A percentile compares a stretch with the other conserved stretches of the same genome.
Conservation (phyloP, 2,113 vertebrate genomes). For the Salvelinus alpinus region DNA sequence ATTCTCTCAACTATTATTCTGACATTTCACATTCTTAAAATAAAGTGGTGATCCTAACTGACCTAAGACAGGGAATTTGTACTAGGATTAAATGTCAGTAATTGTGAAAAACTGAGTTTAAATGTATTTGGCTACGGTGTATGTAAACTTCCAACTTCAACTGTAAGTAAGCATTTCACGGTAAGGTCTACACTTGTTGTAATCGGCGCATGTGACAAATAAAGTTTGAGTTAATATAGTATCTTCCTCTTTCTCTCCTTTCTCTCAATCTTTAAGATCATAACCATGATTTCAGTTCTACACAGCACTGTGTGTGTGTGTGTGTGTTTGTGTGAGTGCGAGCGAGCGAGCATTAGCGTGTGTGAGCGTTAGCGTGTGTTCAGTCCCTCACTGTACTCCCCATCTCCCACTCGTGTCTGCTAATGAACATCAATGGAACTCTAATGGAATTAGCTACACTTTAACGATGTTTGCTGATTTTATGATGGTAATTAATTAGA, state of each 20-base stretch:
- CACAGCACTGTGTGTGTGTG: slow-evolving; percentile 6
- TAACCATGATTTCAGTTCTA: slow-evolving; percentile 26
- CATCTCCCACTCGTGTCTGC: slow-evolving; percentile 38
- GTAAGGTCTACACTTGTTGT: neutral
- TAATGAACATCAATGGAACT: slow-evolving; percentile 51
- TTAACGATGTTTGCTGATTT: slow-evolving; percentile 66
- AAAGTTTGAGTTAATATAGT: neutral
- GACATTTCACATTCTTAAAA: too few relatives aligned
- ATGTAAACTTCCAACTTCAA: too few relatives aligned
- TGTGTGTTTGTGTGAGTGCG: neutral
- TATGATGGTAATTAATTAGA: slow-evolving; percentile 57
- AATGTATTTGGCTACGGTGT: too few relatives aligned
- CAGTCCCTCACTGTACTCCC: slow-evolving; percentile 15
- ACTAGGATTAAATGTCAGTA: too few relatives aligned
- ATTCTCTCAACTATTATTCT: too few relatives aligned
- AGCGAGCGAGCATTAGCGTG: neutral
- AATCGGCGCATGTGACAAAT: too few relatives aligned
- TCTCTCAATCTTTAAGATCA: neutral
- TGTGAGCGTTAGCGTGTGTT: neutral
- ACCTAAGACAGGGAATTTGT: too few relatives aligned
- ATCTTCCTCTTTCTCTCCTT: neutral
- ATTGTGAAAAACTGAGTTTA: too few relatives aligned
- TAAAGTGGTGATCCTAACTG: too few relatives aligned
- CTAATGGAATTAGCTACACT: slow-evolving; percentile 60
- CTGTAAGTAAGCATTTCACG: too few relatives aligned